phyloP scores from a whole-genome alignment of 2,888 invertebrate species.

The Eupithecia insigniata region DNA sequence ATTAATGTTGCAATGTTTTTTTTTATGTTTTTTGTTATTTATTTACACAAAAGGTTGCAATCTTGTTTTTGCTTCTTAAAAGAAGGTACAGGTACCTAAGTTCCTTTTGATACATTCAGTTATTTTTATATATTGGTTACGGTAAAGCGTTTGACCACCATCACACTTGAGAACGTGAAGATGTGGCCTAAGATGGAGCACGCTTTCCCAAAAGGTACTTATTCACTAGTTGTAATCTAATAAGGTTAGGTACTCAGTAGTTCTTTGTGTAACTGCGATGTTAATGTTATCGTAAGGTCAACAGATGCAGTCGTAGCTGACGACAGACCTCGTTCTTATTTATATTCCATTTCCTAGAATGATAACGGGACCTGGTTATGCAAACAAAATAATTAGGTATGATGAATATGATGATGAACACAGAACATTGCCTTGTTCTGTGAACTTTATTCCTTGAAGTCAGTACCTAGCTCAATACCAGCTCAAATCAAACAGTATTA shows the following conservation, averaged over 20 bases:
- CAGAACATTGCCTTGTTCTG: background rate
- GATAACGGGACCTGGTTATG: conserved; percentile 18
- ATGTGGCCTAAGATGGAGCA: too few relatives aligned
- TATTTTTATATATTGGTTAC: too few relatives aligned
- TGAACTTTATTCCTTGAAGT: too few relatives aligned
- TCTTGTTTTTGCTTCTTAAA: background rate
- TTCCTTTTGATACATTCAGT: background rate
- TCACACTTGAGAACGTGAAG: too few relatives aligned
- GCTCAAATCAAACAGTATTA: too few relatives aligned
- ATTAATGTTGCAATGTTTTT: too few relatives aligned
- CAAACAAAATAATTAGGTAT: background rate
- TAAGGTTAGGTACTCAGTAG: conserved; percentile 23
- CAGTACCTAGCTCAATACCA: too few relatives aligned
- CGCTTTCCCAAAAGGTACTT: too few relatives aligned
- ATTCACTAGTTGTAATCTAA: too few relatives aligned
- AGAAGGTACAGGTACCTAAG: background rate
- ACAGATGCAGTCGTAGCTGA: conserved; percentile 28
- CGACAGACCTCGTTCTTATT: conserved; percentile 27
- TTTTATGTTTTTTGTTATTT: too few relatives aligned
- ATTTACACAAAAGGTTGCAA: too few relatives aligned
- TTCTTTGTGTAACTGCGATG: conserved; percentile 26
- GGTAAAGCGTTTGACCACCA: too few relatives aligned
- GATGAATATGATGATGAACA: background rate
- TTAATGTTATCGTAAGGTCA: conserved; percentile 34
- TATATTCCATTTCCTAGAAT: conserved; percentile 32